phyloP scores from a whole-genome alignment of 2,113 vertebrate species.

The Paedocypris sp. region DNA sequence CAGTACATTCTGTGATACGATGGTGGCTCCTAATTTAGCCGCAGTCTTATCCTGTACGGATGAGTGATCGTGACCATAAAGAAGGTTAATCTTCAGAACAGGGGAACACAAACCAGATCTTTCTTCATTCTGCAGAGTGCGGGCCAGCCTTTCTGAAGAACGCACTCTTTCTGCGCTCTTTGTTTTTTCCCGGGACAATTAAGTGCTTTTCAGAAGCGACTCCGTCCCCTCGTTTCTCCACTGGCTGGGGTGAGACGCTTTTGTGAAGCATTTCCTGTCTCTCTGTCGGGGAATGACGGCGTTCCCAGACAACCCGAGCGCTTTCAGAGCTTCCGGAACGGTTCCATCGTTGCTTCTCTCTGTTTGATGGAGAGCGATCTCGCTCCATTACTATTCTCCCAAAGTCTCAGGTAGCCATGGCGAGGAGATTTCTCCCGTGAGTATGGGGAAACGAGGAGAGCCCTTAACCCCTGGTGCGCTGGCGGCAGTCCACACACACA shows the following conservation, averaged over 20 bases:
- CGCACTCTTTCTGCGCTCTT: background rate
- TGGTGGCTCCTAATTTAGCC: constrained; percentile 23
- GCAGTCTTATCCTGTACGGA: constrained; percentile 20
- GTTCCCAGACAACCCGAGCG: background rate
- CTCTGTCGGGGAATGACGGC: background rate
- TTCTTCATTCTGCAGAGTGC: background rate
- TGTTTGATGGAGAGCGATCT: background rate
- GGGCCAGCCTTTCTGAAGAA: background rate
- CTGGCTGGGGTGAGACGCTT: too few relatives aligned
- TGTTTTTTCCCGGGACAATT: too few relatives aligned
- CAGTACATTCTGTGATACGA: constrained; percentile 18
- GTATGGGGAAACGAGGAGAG: constrained; percentile 16
- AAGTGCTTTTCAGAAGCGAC: too few relatives aligned
- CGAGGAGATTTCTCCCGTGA: background rate
- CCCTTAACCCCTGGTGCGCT: background rate
- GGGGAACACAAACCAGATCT: constrained; percentile 4
- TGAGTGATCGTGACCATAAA: constrained; percentile 30
- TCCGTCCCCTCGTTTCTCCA: too few relatives aligned
- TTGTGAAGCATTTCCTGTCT: too few relatives aligned
- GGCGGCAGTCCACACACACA: background rate
- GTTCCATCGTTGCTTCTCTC: background rate
- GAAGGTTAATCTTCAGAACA: constrained; percentile 27
- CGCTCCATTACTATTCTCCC: constrained; percentile 5
- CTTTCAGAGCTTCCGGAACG: constrained; percentile 5
- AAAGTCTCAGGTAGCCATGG: constrained; percentile 9